These are phyloP conservation scores for Montifringilla adamsi DNA, from an alignment of 2,113 vertebrate species.

Conservation along the genomic window DNA sequence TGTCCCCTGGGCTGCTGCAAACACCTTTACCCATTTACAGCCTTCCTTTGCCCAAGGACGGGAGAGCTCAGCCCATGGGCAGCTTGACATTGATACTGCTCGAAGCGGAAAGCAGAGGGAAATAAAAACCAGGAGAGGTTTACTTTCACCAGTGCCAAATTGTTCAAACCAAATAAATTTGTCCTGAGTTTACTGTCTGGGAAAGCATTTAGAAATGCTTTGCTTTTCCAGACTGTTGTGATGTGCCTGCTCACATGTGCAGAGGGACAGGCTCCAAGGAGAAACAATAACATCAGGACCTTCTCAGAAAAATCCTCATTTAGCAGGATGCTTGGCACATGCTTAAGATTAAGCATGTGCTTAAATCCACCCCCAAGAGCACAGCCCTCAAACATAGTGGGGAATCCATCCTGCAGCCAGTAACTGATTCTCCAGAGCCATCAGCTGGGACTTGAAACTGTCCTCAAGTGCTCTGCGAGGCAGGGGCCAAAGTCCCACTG, in stretches of 20 bases:
- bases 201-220: neutral
- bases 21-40: neutral
- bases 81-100: neutral
- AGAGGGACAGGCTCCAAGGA: conserved; percentile 4
- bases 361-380: neutral
- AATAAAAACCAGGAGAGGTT: neutral
- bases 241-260: neutral
- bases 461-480: neutral
- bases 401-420: neutral
- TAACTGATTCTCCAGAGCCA: neutral
- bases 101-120: neutral
- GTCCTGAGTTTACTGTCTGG: conserved; percentile 20
- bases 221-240: conserved; percentile 6
- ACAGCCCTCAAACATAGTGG: neutral
- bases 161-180: neutral
- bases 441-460: neutral
- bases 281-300: neutral
- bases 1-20: neutral
- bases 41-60: neutral
- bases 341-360: neutral
- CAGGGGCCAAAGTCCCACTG: neutral
- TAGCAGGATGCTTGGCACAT: neutral
- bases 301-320: neutral
- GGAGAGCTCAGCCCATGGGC: neutral
- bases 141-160: neutral